A percentile compares a stretch with the other conserved stretches of the same genome.
Conservation (phyloP, 1,140 invertebrate species). For the Lepidostoma basale region DNA sequence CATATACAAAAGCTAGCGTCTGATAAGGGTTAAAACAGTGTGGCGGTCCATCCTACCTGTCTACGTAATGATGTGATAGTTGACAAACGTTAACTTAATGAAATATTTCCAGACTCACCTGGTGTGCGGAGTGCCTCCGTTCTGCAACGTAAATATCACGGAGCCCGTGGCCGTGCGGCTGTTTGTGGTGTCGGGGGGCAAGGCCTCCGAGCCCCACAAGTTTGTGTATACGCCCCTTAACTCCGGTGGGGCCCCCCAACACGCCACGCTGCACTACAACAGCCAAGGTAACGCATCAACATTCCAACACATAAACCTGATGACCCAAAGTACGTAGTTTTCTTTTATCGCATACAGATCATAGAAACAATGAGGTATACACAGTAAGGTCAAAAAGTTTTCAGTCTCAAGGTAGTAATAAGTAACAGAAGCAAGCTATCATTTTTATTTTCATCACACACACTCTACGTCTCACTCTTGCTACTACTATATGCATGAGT, state of each 20-base stretch:
- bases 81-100: constrained; percentile 43
- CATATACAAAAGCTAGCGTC: too few species aligned
- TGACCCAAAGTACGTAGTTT: background rate
- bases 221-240: constrained; percentile 79
- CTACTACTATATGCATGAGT: too few species aligned
- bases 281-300: constrained; percentile 47
- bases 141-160: constrained; percentile 66
- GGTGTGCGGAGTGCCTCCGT: constrained; percentile 88
- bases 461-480: too few species aligned
- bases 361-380: background rate
- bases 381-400: too few species aligned
- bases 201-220: constrained; percentile 84
- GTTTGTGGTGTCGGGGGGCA: constrained; percentile 84
- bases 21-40: too few species aligned
- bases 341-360: background rate
- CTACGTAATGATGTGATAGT: too few species aligned
- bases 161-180: constrained; percentile 77
- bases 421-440: too few species aligned
- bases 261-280: constrained; percentile 51
- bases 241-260: constrained; percentile 50
- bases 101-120: constrained; percentile 88
- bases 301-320: too few species aligned
- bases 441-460: too few species aligned
- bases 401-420: background rate
- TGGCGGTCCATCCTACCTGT: too few species aligned